These are phyloP conservation scores for Ruditapes philippinarum DNA, from an alignment of 1,140 invertebrate genomes.

Conservation along the genomic window DNA sequence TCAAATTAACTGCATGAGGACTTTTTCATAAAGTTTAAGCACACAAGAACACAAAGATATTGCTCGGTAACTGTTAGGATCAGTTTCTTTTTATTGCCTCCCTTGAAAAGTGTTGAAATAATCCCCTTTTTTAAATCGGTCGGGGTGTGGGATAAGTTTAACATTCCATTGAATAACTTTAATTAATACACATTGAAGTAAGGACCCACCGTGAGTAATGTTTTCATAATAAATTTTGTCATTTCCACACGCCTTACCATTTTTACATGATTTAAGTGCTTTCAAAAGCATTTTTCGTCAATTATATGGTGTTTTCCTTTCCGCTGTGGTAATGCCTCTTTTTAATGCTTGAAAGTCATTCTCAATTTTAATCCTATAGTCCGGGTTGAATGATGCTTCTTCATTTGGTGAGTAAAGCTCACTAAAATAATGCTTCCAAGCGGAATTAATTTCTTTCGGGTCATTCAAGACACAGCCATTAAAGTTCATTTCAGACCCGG, in stretches of 20 bases:
- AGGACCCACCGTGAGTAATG: neutral
- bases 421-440: neutral
- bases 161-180: neutral
- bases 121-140: neutral
- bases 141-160: neutral
- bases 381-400: neutral
- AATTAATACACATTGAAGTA: neutral
- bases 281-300: neutral
- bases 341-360: neutral
- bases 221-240: constrained; percentile 20
- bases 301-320: neutral
- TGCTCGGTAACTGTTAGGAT: neutral
- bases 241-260: neutral
- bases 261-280: neutral
- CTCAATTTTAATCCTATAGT: neutral
- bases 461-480: neutral
- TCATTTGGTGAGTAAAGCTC: neutral
- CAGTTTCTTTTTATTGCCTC: neutral
- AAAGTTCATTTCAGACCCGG: neutral
- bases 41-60: neutral
- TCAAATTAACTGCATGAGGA: neutral
- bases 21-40: neutral
- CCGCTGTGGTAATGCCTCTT: neutral
- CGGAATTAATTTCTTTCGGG: neutral
- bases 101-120: neutral